Conservation (phyloP, 2,797 vertebrate genomes). For the Pempheris klunzingeri region DNA sequence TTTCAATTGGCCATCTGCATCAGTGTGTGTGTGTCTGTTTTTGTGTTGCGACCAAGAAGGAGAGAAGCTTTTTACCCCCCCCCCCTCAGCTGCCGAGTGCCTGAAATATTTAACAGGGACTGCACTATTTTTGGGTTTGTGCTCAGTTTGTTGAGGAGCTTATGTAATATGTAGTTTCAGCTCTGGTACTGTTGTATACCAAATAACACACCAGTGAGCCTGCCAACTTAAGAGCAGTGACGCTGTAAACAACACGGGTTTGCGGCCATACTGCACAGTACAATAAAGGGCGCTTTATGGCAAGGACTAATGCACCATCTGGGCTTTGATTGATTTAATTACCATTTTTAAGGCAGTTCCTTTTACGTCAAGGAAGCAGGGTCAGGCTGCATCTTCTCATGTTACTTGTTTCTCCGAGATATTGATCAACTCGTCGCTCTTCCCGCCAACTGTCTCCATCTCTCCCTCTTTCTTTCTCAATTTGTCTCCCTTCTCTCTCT, state of each 20-base stretch:
- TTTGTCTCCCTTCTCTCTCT: conserved; percentile 50
- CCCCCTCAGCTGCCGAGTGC: conserved; percentile 79
- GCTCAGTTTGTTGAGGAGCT: conserved; percentile 79
- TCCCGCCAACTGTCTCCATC: conserved; percentile 56
- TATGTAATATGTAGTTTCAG: conserved; percentile 78
- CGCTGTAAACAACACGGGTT: conserved; percentile 26
- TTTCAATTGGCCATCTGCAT: conserved; percentile 77
- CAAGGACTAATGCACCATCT: conserved; percentile 46
- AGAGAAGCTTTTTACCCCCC: conserved; percentile 75
- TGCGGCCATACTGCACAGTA: neutral
- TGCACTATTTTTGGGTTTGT: conserved; percentile 84
- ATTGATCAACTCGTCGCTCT: conserved; percentile 69
- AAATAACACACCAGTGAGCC: conserved; percentile 30
- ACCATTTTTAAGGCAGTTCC: conserved; percentile 35
- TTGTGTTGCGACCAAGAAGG: conserved; percentile 63
- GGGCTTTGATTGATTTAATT: conserved; percentile 52
- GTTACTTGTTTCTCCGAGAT: conserved; percentile 68
- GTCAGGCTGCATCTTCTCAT: conserved; percentile 54
- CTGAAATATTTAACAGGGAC: conserved; percentile 86
- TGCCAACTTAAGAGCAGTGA: conserved; percentile 12
- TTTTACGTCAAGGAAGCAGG: conserved; percentile 38
- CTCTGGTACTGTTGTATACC: conserved; percentile 54
- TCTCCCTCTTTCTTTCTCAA: conserved; percentile 52
- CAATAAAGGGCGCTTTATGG: conserved; percentile 27
- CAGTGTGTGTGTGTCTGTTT: conserved; percentile 60